Conservation (phyloP, 2,797 vertebrate genomes). For the Galaxias olidus region DNA sequence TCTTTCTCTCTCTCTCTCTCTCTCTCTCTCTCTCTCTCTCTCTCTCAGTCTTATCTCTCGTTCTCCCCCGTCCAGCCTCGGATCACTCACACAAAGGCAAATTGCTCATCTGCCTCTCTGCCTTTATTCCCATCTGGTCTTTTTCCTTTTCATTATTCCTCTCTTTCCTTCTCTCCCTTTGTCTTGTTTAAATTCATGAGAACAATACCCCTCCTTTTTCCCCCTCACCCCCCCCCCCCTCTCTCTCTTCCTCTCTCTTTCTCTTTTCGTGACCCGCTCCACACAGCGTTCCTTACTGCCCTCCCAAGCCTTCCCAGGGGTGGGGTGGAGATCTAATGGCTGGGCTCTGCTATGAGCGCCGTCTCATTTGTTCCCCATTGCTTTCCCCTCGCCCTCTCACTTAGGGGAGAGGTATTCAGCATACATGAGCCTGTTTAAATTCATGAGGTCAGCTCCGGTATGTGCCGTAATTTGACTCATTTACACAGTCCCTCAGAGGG, state of each 20-base stretch:
- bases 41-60: constrained; percentile 20
- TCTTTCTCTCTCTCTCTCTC: constrained; percentile 15
- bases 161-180: constrained; percentile 12
- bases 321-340: too few relatives aligned
- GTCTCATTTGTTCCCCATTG: too few relatives aligned
- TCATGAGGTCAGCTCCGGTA: constrained; percentile 61
- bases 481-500: constrained; percentile 46
- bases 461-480: constrained; percentile 57
- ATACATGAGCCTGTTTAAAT: constrained; percentile 73
- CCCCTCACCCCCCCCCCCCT: neutral
- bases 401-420: constrained; percentile 48
- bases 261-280: neutral
- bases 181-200: constrained; percentile 35
- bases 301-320: too few relatives aligned
- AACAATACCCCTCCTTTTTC: neutral
- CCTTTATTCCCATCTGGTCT: constrained; percentile 32
- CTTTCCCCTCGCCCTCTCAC: constrained; percentile 23
- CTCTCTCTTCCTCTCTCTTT: constrained; percentile 3
- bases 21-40: constrained; percentile 2
- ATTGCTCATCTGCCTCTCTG: constrained; percentile 38
- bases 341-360: too few relatives aligned
- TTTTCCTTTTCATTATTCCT: constrained; percentile 31
- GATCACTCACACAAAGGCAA: constrained; percentile 40
- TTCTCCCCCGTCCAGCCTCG: constrained; percentile 12
- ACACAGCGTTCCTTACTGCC: too few relatives aligned